Evolutionary conservation across 2,888 invertebrate species (phyloP), one percentile per base, ranked within the genome.

Genomic region (Opisthograptis luteolata): DNA sequence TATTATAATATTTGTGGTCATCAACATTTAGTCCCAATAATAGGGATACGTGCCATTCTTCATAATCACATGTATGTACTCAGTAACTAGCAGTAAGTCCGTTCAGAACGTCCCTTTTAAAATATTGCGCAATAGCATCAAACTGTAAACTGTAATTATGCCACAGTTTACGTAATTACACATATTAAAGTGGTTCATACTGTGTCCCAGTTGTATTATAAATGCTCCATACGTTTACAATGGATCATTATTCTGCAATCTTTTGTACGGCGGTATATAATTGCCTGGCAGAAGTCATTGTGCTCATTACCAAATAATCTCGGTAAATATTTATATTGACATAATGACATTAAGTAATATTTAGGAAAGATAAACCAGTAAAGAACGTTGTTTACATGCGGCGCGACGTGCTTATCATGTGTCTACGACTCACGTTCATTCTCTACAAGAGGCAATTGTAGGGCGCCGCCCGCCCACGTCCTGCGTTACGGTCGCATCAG

Each of bases 391-490:
- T 74, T 72, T 70, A 69, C 65, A 46, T 58, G 58, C 45, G 59
- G 28, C 51, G 58, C 45, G 59, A 30, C 51, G 49, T 17, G 20
- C 34, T 42, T 27, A 60, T 50, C 68, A 68, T 64, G 66, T 68
- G 64, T 41, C 22, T 2, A 3, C 35, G 14, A 42, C 31, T 43
- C 27, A 30, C 37, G 36, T 41, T 12, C 31, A 28, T 66, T 64
- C 59, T 51, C 63, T 48, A 58, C 61, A 55, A 56, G 58, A 58
- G 50, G 42, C 43, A 37, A 58, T 62, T 64, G 66, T 66, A 77
- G 80, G 79, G 76, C 79, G 74, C 63, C 76, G 82, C 77, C 81
- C 83, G 82, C 83, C 84, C 76, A 79, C 84, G 64, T 42, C 30
- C 59, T 55, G 46, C 43, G 58, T 52, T 58, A 52, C 70, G 32